These are phyloP conservation scores for Rapana venosa DNA, from an alignment of 2,888 invertebrate species.

Conservation along the genomic window DNA sequence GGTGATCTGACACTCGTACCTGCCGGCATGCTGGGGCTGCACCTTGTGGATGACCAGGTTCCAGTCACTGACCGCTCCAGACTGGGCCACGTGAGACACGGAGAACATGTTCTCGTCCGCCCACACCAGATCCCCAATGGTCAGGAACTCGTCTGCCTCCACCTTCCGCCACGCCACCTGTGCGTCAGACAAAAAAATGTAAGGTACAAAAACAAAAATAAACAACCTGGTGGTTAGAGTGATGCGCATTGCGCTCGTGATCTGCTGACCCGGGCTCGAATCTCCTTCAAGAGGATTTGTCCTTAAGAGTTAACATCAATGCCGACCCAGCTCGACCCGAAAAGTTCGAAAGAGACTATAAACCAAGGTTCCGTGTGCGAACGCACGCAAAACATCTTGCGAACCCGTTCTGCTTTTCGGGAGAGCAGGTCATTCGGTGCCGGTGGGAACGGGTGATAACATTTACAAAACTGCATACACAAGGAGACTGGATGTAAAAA, in stretches of 20 bases:
- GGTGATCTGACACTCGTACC: constrained; percentile 62
- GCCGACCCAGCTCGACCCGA: background rate
- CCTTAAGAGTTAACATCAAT: background rate
- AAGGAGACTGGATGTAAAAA: no score
- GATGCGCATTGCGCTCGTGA: background rate
- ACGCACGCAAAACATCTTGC: no score
- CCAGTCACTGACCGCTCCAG: constrained; percentile 52
- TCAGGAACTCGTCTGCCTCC: constrained; percentile 54
- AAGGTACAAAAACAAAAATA: background rate
- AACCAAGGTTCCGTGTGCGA: no score
- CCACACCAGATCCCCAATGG: constrained; percentile 56
- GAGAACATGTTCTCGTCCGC: constrained; percentile 49
- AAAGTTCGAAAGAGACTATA: background rate
- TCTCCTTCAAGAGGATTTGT: background rate
- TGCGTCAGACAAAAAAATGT: no score
- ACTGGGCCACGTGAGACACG: constrained; percentile 46
- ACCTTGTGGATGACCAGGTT: constrained; percentile 58
- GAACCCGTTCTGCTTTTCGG: no score
- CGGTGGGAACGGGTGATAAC: no score
- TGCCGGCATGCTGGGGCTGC: constrained; percentile 53
- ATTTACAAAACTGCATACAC: no score
- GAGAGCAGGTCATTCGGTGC: no score
- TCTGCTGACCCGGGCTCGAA: background rate
- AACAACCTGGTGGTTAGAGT: background rate
- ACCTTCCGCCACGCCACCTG: constrained; percentile 56